Evolutionary conservation across 2,888 invertebrate species (phyloP).

Genomic region (Brachypalpus laphriformis): DNA sequence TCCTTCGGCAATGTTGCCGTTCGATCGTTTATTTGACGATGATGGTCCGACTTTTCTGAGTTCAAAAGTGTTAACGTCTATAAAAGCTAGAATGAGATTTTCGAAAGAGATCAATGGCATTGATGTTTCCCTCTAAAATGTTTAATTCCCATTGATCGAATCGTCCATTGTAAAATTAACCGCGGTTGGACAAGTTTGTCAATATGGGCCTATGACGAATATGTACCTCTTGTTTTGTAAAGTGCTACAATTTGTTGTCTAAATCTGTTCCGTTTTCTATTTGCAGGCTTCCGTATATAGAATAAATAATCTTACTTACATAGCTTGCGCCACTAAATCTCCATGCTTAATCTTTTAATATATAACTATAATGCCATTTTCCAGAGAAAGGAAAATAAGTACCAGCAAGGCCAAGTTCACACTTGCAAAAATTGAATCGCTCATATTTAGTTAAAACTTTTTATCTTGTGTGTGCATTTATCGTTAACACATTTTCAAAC

Average conservation of each 20-base stretch:
- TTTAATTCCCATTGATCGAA: too few species aligned
- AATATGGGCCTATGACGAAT: too few species aligned
- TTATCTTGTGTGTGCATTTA: not conserved
- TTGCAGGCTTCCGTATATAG: not conserved
- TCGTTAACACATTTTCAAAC: not conserved
- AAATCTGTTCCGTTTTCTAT: not conserved
- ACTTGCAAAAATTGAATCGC: not conserved
- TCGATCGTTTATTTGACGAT: too few species aligned
- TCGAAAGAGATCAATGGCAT: too few species aligned
- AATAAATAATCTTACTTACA: not conserved
- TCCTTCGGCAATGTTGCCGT: too few species aligned
- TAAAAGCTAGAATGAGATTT: too few species aligned
- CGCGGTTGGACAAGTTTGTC: too few species aligned
- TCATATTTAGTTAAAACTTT: not conserved
- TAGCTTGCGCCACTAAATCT: not conserved
- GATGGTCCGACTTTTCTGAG: too few species aligned
- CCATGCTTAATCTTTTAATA: conserved; percentile 11
- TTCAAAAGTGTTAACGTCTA: too few species aligned
- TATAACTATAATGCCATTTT: not conserved
- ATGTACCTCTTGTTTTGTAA: too few species aligned
- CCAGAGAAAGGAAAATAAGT: not conserved
- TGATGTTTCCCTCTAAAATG: too few species aligned
- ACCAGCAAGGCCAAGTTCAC: not conserved
- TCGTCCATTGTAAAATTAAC: too few species aligned
- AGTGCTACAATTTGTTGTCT: not conserved